phyloP scores from a whole-genome alignment of 2,888 invertebrate genomes.

The Drosophila yooni region DNA sequence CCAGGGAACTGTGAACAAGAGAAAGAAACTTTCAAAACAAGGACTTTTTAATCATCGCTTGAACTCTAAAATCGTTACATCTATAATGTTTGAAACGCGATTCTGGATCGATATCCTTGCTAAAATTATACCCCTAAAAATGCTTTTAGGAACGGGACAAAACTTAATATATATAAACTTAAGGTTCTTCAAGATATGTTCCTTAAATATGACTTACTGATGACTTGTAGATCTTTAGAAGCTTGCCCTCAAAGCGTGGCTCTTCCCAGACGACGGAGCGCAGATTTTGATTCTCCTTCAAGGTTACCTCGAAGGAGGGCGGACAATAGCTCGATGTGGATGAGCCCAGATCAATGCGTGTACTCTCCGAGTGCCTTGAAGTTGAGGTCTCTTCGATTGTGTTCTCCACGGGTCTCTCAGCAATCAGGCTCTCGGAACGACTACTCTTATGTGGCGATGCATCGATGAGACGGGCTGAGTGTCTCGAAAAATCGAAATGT shows the following conservation, averaged over 20 bases:
- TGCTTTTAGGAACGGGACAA: neutral
- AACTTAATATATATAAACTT: neutral
- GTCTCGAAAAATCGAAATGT: constrained; percentile 8
- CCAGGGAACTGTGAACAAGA: constrained; percentile 86
- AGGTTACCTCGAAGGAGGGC: constrained; percentile 87
- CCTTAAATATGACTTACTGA: constrained; percentile 84
- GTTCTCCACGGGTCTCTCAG: neutral
- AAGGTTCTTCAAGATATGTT: neutral
- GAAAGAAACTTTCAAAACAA: neutral
- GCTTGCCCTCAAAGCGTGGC: constrained; percentile 86
- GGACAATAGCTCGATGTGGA: constrained; percentile 86
- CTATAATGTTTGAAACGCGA: neutral
- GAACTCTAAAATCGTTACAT: too few relatives aligned
- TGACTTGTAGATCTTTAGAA: constrained; percentile 86
- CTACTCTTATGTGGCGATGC: constrained; percentile 1
- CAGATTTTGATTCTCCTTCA: constrained; percentile 86
- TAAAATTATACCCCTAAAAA: neutral
- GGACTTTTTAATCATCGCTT: too few relatives aligned
- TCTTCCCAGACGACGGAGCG: constrained; percentile 88
- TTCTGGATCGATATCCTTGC: neutral
- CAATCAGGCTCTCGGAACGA: constrained; percentile 20
- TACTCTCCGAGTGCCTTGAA: constrained; percentile 21
- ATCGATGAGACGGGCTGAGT: constrained; percentile 19
- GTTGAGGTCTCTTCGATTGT: constrained; percentile 6
- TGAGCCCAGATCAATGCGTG: constrained; percentile 58